Conservation (phyloP, 2,888 invertebrate genomes). For the Crepidodera aurea region DNA sequence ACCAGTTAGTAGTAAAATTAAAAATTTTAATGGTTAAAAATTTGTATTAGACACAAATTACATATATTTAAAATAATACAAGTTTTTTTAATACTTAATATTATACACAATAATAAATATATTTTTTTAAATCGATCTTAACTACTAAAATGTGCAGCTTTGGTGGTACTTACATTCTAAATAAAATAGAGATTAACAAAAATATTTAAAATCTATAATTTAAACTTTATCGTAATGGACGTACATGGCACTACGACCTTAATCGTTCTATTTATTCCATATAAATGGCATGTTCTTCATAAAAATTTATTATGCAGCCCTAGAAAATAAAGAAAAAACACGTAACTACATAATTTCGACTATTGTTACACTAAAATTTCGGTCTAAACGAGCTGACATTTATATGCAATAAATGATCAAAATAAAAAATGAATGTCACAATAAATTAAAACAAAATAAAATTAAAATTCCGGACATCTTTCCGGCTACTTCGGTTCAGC, state of each 20-base stretch:
- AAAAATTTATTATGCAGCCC: slow-evolving; percentile 38
- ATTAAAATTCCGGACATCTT: neutral
- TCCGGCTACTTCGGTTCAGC: too few species aligned
- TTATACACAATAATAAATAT: slow-evolving; percentile 15
- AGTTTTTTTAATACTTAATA: slow-evolving; percentile 11
- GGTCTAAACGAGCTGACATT: slow-evolving; percentile 9
- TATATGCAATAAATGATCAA: slow-evolving; percentile 22
- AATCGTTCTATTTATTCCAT: slow-evolving; percentile 29
- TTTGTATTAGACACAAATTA: neutral
- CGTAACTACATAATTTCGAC: too few species aligned
- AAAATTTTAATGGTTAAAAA: too few species aligned
- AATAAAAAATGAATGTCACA: slow-evolving; percentile 15
- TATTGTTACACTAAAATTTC: too few species aligned
- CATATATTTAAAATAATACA: slow-evolving; percentile 19
- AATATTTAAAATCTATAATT: slow-evolving; percentile 21
- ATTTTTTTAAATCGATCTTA: neutral
- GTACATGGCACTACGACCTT: slow-evolving; percentile 22
- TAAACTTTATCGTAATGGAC: slow-evolving; percentile 21
- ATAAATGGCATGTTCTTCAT: slow-evolving; percentile 34
- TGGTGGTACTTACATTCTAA: slow-evolving; percentile 17
- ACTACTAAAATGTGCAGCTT: neutral
- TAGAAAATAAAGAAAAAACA: slow-evolving; percentile 33
- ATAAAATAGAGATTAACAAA: neutral
- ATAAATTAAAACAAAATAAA: neutral
- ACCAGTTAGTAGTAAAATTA: too few species aligned